Evolutionary conservation across 92 coral and sea anemone genomes (phyloP).

Genomic region (Ricordea florida): DNA sequence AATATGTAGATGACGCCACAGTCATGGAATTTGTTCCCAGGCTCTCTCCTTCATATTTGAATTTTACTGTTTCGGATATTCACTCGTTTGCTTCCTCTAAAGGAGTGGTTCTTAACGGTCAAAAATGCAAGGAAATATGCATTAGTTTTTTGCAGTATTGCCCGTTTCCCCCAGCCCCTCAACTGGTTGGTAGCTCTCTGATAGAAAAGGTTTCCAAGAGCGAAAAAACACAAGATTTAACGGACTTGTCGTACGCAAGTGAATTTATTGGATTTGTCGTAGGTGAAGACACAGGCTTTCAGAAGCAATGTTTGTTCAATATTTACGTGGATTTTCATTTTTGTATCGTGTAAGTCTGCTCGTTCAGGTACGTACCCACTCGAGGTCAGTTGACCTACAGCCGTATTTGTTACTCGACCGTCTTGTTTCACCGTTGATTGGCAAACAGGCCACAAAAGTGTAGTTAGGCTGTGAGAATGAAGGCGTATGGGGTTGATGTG

Average conservation of each 20-base stretch:
- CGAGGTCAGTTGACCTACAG: too few relatives aligned
- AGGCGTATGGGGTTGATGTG: too few relatives aligned
- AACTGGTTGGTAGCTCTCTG: not conserved
- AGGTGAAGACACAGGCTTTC: not conserved
- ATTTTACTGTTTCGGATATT: not conserved
- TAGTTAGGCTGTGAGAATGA: too few relatives aligned
- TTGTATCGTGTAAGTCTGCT: slow-evolving; percentile 13
- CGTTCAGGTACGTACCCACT: not conserved
- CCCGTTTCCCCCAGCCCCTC: not conserved
- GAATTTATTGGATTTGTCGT: slow-evolving; percentile 7
- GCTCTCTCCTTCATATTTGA: slow-evolving; percentile 27
- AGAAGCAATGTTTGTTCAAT: not conserved
- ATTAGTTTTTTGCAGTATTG: not conserved
- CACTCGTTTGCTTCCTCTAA: not conserved
- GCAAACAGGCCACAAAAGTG: not conserved
- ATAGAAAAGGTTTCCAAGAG: not conserved
- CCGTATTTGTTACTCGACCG: not conserved
- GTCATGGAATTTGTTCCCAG: slow-evolving; percentile 37
- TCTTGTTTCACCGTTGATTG: not conserved
- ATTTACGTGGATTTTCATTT: slow-evolving; percentile 29
- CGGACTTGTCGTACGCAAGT: slow-evolving; percentile 5
- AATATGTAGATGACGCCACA: slow-evolving; percentile 37
- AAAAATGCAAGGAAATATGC: not conserved
- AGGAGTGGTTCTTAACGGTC: not conserved
- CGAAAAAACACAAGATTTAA: too few relatives aligned